These are phyloP conservation scores for Mionectes macconnelli DNA, from an alignment of 2,113 vertebrate genomes.

Conservation along the genomic window DNA sequence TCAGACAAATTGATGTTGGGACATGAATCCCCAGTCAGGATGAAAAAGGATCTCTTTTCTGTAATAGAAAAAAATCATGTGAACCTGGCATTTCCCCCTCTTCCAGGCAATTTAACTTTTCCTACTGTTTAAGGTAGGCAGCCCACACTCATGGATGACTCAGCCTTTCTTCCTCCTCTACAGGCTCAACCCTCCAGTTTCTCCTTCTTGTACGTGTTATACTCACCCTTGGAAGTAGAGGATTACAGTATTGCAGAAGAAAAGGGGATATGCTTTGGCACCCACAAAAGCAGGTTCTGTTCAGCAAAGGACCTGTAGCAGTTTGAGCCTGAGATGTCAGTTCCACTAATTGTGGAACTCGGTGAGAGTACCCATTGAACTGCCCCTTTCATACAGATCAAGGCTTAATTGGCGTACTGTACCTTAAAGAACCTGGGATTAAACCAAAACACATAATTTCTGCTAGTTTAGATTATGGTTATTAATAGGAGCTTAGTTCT, in stretches of 20 bases:
- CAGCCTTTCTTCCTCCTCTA: not conserved
- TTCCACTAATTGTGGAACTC: not conserved
- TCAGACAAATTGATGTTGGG: not conserved
- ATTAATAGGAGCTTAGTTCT: not conserved
- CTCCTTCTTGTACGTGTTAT: not conserved
- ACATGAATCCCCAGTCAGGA: accelerated
- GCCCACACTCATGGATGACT: accelerated
- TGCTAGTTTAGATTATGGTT: not conserved
- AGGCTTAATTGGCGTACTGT: not conserved
- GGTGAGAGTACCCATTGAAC: accelerated
- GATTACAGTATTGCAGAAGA: not conserved
- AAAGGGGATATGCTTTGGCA: not conserved
- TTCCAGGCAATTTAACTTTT: not conserved
- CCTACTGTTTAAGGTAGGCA: not conserved
- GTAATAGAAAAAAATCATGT: accelerated
- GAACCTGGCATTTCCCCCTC: not conserved
- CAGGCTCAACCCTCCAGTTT: not conserved
- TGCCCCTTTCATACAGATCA: not conserved
- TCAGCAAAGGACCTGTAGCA: not conserved
- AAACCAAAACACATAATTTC: not conserved
- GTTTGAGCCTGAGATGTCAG: not conserved
- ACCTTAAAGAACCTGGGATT: not conserved
- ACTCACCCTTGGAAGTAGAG: not conserved
- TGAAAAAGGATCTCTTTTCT: not conserved
- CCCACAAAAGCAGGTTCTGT: not conserved